Evolutionary conservation across 1,140 invertebrate genomes (phyloP).

Genomic region (Cyclina sinensis): DNA sequence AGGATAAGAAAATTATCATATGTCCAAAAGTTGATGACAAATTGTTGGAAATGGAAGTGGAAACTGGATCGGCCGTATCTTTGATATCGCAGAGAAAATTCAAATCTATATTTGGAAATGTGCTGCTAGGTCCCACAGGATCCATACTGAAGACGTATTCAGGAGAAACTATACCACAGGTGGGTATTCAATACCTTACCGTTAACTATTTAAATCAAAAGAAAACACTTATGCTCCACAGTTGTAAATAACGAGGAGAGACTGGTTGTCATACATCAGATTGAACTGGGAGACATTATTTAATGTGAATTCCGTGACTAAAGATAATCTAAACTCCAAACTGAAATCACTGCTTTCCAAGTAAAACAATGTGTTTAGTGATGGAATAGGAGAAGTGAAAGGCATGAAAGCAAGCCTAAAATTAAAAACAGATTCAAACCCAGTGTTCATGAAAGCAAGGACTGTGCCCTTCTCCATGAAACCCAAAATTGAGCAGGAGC

Average conservation of each 20-base stretch:
- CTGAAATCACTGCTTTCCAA: neutral
- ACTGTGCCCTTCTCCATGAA: slow-evolving; percentile 85
- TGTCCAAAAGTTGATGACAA: too few species aligned
- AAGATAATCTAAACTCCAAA: neutral
- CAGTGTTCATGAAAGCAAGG: slow-evolving; percentile 55
- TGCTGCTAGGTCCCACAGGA: neutral
- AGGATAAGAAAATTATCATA: slow-evolving; percentile 73
- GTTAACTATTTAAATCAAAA: slow-evolving; percentile 1
- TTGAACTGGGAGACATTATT: slow-evolving; percentile 68
- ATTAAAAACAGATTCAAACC: slow-evolving; percentile 47
- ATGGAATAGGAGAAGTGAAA: slow-evolving; percentile 43
- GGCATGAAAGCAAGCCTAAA: slow-evolving; percentile 50
- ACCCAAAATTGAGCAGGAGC: slow-evolving; percentile 64
- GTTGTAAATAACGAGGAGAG: slow-evolving; percentile 68
- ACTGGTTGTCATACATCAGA: slow-evolving; percentile 63
- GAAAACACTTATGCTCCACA: slow-evolving; percentile 25
- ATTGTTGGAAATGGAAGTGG: too few species aligned
- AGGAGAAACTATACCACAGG: slow-evolving; percentile 49
- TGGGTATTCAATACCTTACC: too few species aligned
- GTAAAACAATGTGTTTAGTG: slow-evolving; percentile 32
- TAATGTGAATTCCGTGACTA: neutral
- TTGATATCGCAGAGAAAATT: slow-evolving; percentile 65
- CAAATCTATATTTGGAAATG: slow-evolving; percentile 33
- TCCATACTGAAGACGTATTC: slow-evolving; percentile 62
- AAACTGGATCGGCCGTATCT: slow-evolving; percentile 54